Base-by-base conservation (phyloP, 1,140 invertebrate genomes). In the Aphaenogaster floridana region DNA sequence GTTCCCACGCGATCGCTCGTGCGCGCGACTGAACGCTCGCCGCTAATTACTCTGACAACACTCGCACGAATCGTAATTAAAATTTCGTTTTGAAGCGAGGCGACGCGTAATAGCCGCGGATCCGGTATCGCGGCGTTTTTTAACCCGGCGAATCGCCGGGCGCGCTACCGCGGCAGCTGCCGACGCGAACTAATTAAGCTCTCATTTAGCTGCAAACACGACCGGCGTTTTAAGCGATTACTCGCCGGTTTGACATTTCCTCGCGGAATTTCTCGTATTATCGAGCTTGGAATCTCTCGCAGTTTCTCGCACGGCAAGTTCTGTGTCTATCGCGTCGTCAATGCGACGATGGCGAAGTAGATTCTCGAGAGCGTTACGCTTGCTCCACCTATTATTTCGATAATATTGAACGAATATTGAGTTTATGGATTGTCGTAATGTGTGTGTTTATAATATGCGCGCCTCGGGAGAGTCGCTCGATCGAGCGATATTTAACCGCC, bases 171-270 rank as follows among this genome's bases (percentile, higher is more conserved):
- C 78, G 54, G 76, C 90, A 91, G 89, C 89, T 90, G 89, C 69
- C 77, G 90, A 74, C 90, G 81, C 90, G 86, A 90, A 91, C 90
- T 91, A 91, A 91, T 91, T 91, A 91, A 91, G 90, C 90, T 91
- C 89, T 90, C 87, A 78, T 86, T 91, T 90, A 77, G 71, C 87
- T 79, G 57, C 90, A 88, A 90, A 86, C 71, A 86, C 88, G 80
- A 54, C 7, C 87, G 52, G 50, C 63, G 86, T 86, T 90, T 90
- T 81, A 81, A 90, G 84, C 80, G 86, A 90, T 90, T 87, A 69
- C 86, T 85, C 39, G 63, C 48, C 15, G 11, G n/a, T 36, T 28
- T 45, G 39, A 39, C 54, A 36, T 72, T 61, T 81, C 52, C 9
- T 9, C 13, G 9, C 57, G 17, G 42, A 66, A 80, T 54, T 52